These are phyloP conservation scores for Leptinotarsa rubiginosa DNA, from an alignment of 2,888 invertebrate species.

Conservation along the genomic window DNA sequence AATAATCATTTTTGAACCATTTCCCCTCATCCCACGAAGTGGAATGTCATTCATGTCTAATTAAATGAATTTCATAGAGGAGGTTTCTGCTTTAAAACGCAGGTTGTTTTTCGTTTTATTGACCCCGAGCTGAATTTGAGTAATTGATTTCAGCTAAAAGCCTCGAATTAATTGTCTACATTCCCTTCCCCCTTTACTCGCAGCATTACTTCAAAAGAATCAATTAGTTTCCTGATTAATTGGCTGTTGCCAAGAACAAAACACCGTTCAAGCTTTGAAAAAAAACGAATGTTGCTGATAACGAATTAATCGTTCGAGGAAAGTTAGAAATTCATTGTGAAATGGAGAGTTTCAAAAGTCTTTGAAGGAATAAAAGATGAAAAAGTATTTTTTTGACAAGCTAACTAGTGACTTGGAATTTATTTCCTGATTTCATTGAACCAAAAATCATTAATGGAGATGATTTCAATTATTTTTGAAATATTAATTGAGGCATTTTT, in stretches of 20 bases:
- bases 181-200: not conserved
- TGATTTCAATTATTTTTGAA: too few relatives aligned
- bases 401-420: not conserved
- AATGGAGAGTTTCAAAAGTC: not conserved
- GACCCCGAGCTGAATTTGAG: slow-evolving; percentile 7
- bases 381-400: not conserved
- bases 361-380: not conserved
- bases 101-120: slow-evolving; percentile 5
- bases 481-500: too few relatives aligned
- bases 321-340: not conserved
- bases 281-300: slow-evolving; percentile 3
- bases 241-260: slow-evolving; percentile 14
- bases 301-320: not conserved
- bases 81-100: not conserved
- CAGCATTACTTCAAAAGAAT: slow-evolving; percentile 5
- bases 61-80: not conserved
- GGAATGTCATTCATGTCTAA: not conserved
- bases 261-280: not conserved
- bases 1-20: too few relatives aligned
- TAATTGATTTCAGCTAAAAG: slow-evolving; percentile 10
- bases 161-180: slow-evolving; percentile 2
- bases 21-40: not conserved
- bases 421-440: too few relatives aligned
- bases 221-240: slow-evolving; percentile 9
- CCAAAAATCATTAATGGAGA: too few relatives aligned